Conservation (phyloP, 2,113 vertebrate genomes). For the Phrynocephalus versicolor region DNA sequence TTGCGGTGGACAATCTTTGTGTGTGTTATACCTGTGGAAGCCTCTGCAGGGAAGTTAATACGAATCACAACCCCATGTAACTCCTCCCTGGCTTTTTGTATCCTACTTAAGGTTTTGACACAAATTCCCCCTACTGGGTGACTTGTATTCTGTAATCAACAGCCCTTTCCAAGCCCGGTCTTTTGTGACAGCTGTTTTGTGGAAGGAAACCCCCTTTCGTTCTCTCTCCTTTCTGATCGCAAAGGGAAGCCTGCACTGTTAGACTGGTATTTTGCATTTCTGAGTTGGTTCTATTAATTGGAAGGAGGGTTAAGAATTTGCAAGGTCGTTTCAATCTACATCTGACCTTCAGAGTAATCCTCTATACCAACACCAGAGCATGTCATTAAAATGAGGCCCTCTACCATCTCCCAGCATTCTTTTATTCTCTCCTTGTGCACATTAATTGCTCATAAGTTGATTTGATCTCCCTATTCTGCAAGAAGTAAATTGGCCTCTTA, state of each 20-base stretch:
- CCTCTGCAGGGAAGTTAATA: constrained; percentile 16
- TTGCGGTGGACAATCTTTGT: background rate
- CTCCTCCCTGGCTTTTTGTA: background rate
- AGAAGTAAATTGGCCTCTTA: constrained; percentile 82
- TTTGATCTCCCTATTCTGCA: constrained; percentile 80
- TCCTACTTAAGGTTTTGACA: constrained; percentile 9
- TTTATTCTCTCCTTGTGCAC: constrained; percentile 73
- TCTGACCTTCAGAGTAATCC: constrained; percentile 84
- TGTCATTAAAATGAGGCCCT: constrained; percentile 76
- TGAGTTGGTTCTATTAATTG: constrained; percentile 76
- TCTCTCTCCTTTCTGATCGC: constrained; percentile 51
- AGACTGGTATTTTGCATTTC: constrained; percentile 68
- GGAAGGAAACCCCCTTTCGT: constrained; percentile 60
- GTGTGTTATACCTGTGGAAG: background rate
- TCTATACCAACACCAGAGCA: constrained; percentile 66
- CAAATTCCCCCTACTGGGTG: background rate
- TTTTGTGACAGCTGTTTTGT: constrained; percentile 35
- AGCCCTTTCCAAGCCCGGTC: constrained; percentile 35
- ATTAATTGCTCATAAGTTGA: constrained; percentile 81
- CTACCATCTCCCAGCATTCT: constrained; percentile 66
- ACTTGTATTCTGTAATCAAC: constrained; percentile 45
- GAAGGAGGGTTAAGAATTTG: constrained; percentile 72
- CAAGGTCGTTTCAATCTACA: constrained; percentile 78
- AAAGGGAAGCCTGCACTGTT: constrained; percentile 53
- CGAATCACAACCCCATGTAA: background rate